Evolutionary conservation across 2,888 invertebrate genomes (phyloP).

Genomic region (Liposcelis brunnea): DNA sequence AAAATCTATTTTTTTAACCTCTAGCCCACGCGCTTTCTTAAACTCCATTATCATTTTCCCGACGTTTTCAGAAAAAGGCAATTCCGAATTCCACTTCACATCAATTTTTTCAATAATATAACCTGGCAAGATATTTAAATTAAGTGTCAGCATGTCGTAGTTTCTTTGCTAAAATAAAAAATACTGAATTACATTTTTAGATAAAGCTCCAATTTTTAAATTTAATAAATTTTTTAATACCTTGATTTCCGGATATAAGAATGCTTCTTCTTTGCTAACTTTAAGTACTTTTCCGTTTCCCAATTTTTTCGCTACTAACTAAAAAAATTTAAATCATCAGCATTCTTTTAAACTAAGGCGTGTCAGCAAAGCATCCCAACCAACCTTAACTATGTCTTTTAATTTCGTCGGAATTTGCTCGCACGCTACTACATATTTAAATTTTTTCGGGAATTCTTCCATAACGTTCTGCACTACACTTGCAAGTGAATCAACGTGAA

Average conservation of each 20-base stretch:
- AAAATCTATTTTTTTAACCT: too few relatives aligned
- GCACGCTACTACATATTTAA: conserved; percentile 43
- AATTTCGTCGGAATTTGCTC: conserved; percentile 39
- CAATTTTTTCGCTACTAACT: conserved; percentile 31
- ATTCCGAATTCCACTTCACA: conserved; percentile 35
- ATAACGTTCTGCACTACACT: conserved; percentile 24
- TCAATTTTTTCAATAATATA: conserved; percentile 32
- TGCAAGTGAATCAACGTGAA: conserved; percentile 37
- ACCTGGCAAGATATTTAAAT: conserved; percentile 40
- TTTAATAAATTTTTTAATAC: conserved; percentile 17
- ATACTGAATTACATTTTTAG: neutral
- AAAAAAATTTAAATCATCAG: too few relatives aligned
- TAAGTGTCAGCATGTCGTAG: conserved; percentile 36
- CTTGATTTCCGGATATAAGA: conserved; percentile 33
- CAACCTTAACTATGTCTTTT: conserved; percentile 35
- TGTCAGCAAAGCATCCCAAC: too few relatives aligned
- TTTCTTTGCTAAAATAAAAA: conserved; percentile 32
- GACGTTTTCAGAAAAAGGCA: conserved; percentile 32
- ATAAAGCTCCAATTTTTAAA: conserved; percentile 10
- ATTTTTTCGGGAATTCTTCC: conserved; percentile 33
- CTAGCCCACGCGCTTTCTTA: conserved; percentile 32
- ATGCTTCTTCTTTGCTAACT: conserved; percentile 37
- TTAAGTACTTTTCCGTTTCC: conserved; percentile 37
- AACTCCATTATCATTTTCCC: conserved; percentile 26
- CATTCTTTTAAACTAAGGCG: too few relatives aligned